phyloP scores from a whole-genome alignment of 2,113 vertebrate species.

The Rynchops niger region DNA sequence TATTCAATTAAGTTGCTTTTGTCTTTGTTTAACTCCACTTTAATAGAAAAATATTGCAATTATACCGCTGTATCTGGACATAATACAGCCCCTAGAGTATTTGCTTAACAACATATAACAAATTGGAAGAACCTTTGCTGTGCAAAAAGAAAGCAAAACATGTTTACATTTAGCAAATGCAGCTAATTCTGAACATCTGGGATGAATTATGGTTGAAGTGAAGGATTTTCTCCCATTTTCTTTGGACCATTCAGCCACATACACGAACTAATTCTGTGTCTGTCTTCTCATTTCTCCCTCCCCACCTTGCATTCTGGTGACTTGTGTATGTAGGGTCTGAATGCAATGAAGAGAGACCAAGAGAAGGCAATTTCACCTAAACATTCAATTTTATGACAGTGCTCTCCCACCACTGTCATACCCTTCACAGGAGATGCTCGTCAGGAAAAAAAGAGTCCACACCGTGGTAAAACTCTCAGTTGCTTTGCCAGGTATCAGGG shows the following conservation, averaged over 20 bases:
- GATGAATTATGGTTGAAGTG: neutral
- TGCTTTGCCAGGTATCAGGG: neutral
- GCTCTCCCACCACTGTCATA: neutral
- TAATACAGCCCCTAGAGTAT: neutral
- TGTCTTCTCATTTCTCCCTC: neutral
- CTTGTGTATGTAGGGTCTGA: accelerated
- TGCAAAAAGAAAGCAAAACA: neutral
- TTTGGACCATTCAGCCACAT: neutral
- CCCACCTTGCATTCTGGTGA: neutral
- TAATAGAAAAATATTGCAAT: neutral
- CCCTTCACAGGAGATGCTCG: neutral
- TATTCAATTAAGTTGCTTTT: neutral
- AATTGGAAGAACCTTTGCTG: neutral
- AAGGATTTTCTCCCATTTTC: neutral
- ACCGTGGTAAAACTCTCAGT: neutral
- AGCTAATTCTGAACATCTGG: neutral
- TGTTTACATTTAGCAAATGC: neutral
- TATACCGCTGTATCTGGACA: neutral
- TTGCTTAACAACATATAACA: neutral
- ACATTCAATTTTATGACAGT: neutral
- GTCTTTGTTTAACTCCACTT: neutral
- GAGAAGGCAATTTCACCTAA: neutral
- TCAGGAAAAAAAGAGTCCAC: neutral
- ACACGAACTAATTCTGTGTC: neutral
- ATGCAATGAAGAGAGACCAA: neutral